Percentiles rank a stretch among this genome's conserved stretches.
Evolutionary conservation across 1,140 invertebrate genomes (phyloP).

Genomic region (Dendrolimus punctatus): DNA sequence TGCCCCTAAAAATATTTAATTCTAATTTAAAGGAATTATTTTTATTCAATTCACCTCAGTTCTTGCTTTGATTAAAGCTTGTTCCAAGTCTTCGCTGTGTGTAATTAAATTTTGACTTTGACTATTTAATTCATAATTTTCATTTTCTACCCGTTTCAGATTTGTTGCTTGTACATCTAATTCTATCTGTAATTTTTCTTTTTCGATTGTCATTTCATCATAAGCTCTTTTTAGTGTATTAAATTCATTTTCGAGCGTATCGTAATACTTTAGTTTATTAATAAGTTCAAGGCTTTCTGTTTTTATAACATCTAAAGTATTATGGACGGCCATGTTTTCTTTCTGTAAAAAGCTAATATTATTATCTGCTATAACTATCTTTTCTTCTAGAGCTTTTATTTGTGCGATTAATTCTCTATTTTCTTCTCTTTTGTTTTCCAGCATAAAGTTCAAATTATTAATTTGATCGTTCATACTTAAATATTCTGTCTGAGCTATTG

Average conservation of each 20-base stretch:
- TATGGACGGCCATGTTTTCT: conserved; percentile 26
- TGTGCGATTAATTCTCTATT: conserved; percentile 28
- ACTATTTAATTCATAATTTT: conserved; percentile 30
- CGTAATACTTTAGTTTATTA: conserved; percentile 33
- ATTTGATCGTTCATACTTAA: conserved; percentile 35
- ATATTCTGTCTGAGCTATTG: conserved; percentile 25
- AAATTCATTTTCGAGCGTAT: conserved; percentile 30
- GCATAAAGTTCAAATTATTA: conserved; percentile 27
- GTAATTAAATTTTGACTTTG: conserved; percentile 29
- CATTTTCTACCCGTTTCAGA: conserved; percentile 26
- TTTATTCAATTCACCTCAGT: conserved; percentile 25
- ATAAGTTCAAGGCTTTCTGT: conserved; percentile 32
- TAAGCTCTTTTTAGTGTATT: conserved; percentile 24
- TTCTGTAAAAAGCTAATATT: conserved; percentile 29
- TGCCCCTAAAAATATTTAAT: too few relatives aligned
- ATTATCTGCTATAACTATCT: conserved; percentile 16
- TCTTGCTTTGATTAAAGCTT: conserved; percentile 30
- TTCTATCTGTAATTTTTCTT: conserved; percentile 32
- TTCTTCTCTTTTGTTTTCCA: conserved; percentile 41
- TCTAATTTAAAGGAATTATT: conserved; percentile 1
- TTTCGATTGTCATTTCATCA: conserved; percentile 28
- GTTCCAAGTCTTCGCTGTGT: conserved; percentile 40
- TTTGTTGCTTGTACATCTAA: conserved; percentile 23
- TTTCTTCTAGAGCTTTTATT: conserved; percentile 22
- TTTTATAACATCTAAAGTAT: conserved; percentile 20